A percentile compares a stretch with the other conserved stretches of the same genome.
Conservation (phyloP, 2,113 vertebrate genomes). For the Vombatus ursinus region DNA sequence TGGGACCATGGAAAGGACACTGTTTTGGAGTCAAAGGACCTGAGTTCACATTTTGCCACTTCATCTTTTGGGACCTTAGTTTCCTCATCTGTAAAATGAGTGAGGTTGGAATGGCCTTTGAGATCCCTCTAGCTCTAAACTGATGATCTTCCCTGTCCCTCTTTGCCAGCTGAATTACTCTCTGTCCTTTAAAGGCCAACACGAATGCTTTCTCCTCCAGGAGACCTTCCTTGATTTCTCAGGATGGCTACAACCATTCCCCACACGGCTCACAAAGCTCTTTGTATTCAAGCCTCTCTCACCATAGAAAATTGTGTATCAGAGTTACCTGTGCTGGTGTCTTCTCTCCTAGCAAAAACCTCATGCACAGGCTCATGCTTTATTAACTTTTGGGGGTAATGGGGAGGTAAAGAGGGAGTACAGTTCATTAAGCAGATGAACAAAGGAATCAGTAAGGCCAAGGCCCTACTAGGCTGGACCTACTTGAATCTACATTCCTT, state of each 20-base stretch:
- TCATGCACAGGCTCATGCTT: background rate
- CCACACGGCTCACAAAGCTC: background rate
- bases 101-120: background rate
- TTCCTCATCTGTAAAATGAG: background rate
- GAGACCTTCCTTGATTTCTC: background rate
- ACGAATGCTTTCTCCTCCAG: background rate
- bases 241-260: background rate
- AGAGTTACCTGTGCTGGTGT: background rate
- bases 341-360: background rate
- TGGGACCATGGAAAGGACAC: background rate
- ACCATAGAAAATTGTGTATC: background rate
- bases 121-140: background rate
- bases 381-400: background rate
- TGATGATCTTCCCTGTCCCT: background rate
- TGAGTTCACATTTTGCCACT: background rate
- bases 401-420: background rate
- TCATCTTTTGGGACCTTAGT: background rate
- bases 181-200: background rate
- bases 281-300: background rate
- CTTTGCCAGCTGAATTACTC: background rate
- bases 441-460: background rate
- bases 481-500: background rate
- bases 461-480: background rate
- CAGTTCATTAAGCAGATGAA: background rate
- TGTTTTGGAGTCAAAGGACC: background rate